Evolutionary conservation across 2,797 vertebrate species (phyloP).

Genomic region (Sus cebifrons): DNA sequence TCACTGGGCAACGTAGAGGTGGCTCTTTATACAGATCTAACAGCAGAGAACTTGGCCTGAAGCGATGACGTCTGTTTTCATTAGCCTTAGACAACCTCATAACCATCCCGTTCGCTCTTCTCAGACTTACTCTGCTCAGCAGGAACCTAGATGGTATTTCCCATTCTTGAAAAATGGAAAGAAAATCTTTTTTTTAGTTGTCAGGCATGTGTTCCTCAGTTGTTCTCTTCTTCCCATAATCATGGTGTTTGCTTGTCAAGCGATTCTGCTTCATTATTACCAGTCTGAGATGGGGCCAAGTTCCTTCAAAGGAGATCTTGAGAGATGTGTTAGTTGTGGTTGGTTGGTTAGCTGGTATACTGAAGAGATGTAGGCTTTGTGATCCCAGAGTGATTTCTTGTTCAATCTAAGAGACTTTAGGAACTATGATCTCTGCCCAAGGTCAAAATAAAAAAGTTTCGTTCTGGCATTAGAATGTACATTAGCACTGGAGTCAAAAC

Average conservation of each 20-base stretch:
- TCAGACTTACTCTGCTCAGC: background rate
- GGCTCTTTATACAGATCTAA: conserved; percentile 32
- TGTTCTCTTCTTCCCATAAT: background rate
- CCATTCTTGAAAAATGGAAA: background rate
- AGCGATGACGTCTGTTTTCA: background rate
- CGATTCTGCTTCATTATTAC: conserved; percentile 4
- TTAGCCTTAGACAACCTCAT: conserved; percentile 22
- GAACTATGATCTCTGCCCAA: background rate
- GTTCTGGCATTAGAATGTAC: background rate
- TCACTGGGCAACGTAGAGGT: background rate
- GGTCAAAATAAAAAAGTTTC: background rate
- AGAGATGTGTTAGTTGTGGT: background rate
- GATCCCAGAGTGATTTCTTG: background rate
- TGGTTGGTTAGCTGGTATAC: background rate
- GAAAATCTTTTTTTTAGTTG: background rate
- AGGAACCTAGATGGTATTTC: background rate
- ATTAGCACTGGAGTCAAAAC: background rate
- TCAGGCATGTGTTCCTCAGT: background rate
- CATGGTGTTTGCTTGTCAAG: background rate
- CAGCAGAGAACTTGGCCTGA: background rate
- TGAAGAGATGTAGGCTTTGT: background rate
- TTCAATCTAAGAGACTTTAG: conserved; percentile 29
- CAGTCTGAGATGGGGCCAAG: background rate
- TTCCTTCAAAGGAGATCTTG: background rate
- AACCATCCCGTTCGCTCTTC: conserved; percentile 14